Conservation (phyloP, 2,888 invertebrate genomes). For the Stratiomys singularior region DNA sequence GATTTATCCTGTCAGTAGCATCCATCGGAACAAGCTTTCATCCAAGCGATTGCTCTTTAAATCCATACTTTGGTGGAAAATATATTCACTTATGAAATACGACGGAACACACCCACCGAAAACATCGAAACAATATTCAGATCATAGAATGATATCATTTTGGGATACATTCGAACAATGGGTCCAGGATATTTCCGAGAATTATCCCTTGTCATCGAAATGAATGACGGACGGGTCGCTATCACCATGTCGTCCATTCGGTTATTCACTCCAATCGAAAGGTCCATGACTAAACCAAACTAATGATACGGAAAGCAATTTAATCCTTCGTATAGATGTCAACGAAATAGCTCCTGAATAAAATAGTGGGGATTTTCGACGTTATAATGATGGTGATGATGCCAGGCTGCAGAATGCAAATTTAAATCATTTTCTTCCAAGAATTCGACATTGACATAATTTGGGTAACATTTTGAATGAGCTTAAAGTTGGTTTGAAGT, state of each 20-base stretch:
- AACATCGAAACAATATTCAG: conserved; percentile 19
- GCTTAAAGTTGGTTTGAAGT: no score
- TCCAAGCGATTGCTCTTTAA: no score
- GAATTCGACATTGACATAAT: no score
- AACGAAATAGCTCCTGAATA: conserved; percentile 30
- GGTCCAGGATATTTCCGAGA: conserved; percentile 14
- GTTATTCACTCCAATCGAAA: conserved; percentile 9
- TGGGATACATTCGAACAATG: conserved; percentile 13
- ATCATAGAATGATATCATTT: conserved; percentile 16
- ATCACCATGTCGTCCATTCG: background rate
- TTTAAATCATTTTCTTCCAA: no score
- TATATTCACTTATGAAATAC: conserved; percentile 1
- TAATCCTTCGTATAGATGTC: conserved; percentile 33
- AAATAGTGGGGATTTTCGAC: conserved; percentile 16
- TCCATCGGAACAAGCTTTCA: no score
- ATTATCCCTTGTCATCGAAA: conserved; percentile 27
- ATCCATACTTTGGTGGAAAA: no score
- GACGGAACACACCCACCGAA: background rate
- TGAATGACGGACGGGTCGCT: background rate
- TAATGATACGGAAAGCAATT: conserved; percentile 39
- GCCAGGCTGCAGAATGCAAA: background rate
- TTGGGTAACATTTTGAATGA: no score
- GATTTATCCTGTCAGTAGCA: no score
- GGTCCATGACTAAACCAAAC: conserved; percentile 38
- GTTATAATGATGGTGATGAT: conserved; percentile 24